A percentile compares a stretch with the other conserved stretches of the same genome.
Conservation (phyloP, 2,797 vertebrate genomes). For the Rhabdophis nuchalis region DNA sequence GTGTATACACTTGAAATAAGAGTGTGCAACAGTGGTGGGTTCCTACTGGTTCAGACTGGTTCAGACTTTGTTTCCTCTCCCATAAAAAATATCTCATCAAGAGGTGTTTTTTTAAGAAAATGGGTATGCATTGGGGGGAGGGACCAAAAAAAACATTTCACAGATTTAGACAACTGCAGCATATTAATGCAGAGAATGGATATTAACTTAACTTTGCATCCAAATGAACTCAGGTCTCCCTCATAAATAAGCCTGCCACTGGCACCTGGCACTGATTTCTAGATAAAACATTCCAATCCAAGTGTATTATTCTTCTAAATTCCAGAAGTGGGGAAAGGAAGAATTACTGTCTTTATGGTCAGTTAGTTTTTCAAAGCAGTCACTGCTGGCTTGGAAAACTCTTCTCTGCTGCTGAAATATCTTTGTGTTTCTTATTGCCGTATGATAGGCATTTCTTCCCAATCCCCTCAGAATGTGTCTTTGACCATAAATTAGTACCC, state of each 20-base stretch:
- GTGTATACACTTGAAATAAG: not conserved
- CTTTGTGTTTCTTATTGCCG: not conserved
- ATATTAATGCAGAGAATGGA: not conserved
- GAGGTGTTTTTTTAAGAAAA: not conserved
- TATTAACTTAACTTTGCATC: not conserved
- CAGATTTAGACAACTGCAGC: not conserved
- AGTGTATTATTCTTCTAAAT: not conserved
- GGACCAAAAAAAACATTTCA: not conserved
- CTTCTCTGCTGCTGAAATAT: not conserved
- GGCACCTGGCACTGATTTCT: not conserved
- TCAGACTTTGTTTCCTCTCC: not conserved
- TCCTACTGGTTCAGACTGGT: no score
- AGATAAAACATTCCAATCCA: not conserved
- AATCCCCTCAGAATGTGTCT: not conserved
- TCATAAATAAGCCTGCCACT: not conserved
- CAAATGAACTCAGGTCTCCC: not conserved
- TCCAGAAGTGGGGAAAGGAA: not conserved
- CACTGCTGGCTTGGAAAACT: not conserved
- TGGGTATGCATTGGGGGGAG: not conserved
- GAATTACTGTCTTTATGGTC: not conserved
- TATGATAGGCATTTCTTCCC: not conserved
- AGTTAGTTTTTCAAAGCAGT: not conserved
- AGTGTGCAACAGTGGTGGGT: no score
- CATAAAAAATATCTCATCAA: not conserved
- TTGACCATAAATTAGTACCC: not conserved